Evolutionary conservation across 2,888 invertebrate genomes (phyloP).

Genomic region (Bombylius discolor): DNA sequence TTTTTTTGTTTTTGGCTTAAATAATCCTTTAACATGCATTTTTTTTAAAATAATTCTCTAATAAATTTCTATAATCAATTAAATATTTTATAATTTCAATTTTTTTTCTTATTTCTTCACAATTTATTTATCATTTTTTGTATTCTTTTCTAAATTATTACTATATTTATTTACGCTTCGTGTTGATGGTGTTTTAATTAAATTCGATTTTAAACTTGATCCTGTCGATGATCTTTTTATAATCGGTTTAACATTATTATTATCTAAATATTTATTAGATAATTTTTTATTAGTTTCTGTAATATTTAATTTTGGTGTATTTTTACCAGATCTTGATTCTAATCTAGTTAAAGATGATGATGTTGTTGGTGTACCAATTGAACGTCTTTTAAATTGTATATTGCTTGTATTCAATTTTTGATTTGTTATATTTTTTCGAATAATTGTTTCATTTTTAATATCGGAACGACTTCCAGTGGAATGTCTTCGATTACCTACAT

Average conservation of each 20-base stretch:
- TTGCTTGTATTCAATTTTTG: not conserved
- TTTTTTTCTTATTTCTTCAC: too few species aligned
- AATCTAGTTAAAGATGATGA: not conserved
- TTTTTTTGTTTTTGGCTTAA: too few species aligned
- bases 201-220: not conserved
- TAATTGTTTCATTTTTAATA: too few species aligned
- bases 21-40: too few species aligned
- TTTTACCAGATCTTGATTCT: not conserved
- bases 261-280: not conserved
- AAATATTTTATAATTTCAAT: too few species aligned
- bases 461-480: slow-evolving; percentile 3
- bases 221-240: not conserved
- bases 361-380: not conserved
- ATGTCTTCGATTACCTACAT: slow-evolving; percentile 1
- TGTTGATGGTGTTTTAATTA: not conserved
- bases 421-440: not conserved
- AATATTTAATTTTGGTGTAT: not conserved
- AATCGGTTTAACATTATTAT: not conserved
- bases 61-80: too few species aligned
- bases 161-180: not conserved
- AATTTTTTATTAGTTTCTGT: not conserved
- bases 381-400: not conserved
- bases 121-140: not conserved
- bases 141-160: not conserved
- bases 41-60: too few species aligned